These are phyloP conservation scores for Ceraclea dissimilis DNA, from an alignment of 2,888 invertebrate genomes.

Conservation along the genomic window DNA sequence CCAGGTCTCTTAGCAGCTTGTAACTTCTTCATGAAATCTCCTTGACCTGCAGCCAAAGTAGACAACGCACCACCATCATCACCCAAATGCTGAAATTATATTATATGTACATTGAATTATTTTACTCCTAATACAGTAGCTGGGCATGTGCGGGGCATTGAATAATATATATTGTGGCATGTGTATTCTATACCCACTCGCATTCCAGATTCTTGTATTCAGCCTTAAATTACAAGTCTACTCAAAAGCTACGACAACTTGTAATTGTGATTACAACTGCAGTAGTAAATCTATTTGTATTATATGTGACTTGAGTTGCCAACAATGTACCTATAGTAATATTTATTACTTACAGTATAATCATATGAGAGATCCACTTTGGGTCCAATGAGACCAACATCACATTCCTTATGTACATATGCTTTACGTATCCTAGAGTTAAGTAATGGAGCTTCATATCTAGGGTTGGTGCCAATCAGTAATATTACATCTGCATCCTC, in stretches of 20 bases:
- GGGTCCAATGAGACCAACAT: slow-evolving; percentile 82
- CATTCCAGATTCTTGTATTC: too few relatives aligned
- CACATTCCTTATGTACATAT: slow-evolving; percentile 88
- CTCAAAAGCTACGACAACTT: too few relatives aligned
- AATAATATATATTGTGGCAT: too few relatives aligned
- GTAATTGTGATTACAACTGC: too few relatives aligned
- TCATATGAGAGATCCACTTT: slow-evolving; percentile 89
- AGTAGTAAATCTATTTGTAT: slow-evolving; percentile 1
- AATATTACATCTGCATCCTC: slow-evolving; percentile 92
- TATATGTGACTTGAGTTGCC: not conserved
- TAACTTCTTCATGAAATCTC: slow-evolving; percentile 63
- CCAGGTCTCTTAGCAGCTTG: slow-evolving; percentile 72
- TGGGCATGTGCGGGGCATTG: too few relatives aligned
- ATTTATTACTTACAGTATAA: slow-evolving; percentile 42
- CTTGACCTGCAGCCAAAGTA: slow-evolving; percentile 62
- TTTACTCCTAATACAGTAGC: too few relatives aligned
- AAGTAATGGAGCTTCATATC: slow-evolving; percentile 93
- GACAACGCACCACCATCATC: slow-evolving; percentile 66
- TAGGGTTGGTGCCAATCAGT: slow-evolving; percentile 92
- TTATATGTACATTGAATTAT: too few relatives aligned
- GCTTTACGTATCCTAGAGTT: slow-evolving; percentile 94
- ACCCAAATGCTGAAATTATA: slow-evolving; percentile 65
- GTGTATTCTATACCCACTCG: too few relatives aligned
- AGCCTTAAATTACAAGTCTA: too few relatives aligned
- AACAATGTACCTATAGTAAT: not conserved